Evolutionary conservation across 2,888 invertebrate genomes (phyloP), one percentile per base, ranked within the genome.

Genomic region (Drosophila vallismaia): DNA sequence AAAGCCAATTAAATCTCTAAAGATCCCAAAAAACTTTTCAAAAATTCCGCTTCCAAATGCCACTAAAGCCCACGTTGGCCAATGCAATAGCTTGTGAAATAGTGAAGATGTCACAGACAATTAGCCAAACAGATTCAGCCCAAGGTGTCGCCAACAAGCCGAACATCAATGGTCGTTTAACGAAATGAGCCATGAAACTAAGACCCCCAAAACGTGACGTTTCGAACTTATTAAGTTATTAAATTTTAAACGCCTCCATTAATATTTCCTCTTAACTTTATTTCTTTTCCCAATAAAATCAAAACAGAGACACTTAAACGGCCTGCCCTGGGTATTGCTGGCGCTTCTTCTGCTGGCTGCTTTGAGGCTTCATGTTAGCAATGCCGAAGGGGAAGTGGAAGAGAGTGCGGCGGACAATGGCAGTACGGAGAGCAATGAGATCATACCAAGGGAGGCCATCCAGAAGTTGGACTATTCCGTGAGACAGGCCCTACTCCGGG

Each of bases 401-500:
- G 82, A 53, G 0, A 28, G 51, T 12, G 38, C 60, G 29, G 63
- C 66, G 7, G 88, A 88, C n/a, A 86, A 76, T 56, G 88, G 89
- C 28, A 87, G 88, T 69, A 89, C 89, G 8, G 91, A 91, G 53
- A 90, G 89, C 54, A 92, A 92, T 66, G 91, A 91, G 80, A 88
- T 91, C n/a, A 89, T 94, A 2, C 93, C 95, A 1, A 93, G 94
- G 1, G 94, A 94, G 71, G 87, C 91, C 62, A 89, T 90, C 36
- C 87, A 87, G 63, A 90, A 90, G 64, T 91, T 96, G 58, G 96
- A 96, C 89, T 94, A 95, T 46, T 95, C 94, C 72, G 93, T 97
- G 33, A 93, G 96, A 12, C 94, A 94, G 90, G 96, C 96, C 0
- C 92, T 96, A 44, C 92, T 96, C 4, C 94, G 94, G 91, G 96